phyloP scores from a whole-genome alignment of 1,140 invertebrate species.

The Macrosteles quadrilineatus region DNA sequence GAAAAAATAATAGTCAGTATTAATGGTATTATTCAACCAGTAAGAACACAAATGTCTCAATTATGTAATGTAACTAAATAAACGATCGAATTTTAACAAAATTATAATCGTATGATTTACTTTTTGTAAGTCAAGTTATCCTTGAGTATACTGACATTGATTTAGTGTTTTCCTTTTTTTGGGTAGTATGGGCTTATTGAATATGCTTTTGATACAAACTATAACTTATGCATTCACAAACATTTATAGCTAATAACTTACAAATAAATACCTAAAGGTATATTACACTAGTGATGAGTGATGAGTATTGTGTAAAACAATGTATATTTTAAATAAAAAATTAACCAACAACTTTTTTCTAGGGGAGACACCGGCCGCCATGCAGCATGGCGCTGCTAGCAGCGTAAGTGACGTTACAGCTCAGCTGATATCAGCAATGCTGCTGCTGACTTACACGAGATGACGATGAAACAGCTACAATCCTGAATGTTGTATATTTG shows the following conservation, averaged over 20 bases:
- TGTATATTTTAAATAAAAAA: slow-evolving; percentile 6
- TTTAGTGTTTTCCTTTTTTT: not conserved
- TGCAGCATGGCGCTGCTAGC: slow-evolving; percentile 67
- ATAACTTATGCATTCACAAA: not conserved
- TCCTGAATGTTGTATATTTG: too few species aligned
- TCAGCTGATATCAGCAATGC: too few species aligned
- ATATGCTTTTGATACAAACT: not conserved
- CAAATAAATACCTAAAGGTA: not conserved
- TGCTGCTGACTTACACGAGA: too few species aligned
- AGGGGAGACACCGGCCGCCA: slow-evolving; percentile 38
- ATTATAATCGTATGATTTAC: too few species aligned
- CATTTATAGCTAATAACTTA: not conserved
- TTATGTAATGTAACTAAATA: too few species aligned
- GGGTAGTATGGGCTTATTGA: not conserved
- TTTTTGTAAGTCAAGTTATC: too few species aligned
- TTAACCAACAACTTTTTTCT: slow-evolving; percentile 7
- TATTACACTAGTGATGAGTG: not conserved
- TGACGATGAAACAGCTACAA: too few species aligned
- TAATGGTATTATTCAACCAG: not conserved
- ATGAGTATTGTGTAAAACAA: not conserved
- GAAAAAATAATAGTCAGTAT: not conserved
- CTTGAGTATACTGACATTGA: too few species aligned
- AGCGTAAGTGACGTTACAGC: too few species aligned
- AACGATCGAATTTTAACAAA: too few species aligned
- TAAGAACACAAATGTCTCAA: too few species aligned